A percentile compares a stretch with the other conserved stretches of the same genome.
Conservation (phyloP, 2,113 vertebrate species). For the Otolemur garnettii region DNA sequence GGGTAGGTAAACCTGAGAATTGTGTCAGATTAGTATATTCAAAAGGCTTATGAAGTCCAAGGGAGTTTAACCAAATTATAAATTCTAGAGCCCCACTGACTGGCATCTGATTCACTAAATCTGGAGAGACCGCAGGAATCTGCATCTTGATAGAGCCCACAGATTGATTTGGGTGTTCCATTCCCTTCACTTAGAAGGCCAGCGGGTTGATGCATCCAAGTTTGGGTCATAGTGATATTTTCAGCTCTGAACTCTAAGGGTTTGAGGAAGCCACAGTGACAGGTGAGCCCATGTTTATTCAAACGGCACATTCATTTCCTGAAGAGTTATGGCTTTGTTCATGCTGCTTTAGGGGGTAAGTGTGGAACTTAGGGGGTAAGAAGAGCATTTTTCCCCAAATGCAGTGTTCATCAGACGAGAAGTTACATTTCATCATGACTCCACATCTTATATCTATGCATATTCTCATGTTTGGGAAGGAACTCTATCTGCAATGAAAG, state of each 20-base stretch:
- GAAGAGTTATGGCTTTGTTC: conserved; percentile 32
- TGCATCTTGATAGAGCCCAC: neutral
- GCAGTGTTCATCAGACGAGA: neutral
- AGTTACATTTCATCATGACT: conserved; percentile 1
- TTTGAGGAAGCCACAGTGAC: conserved; percentile 28
- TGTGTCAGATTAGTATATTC: neutral
- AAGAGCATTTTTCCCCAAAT: conserved; percentile 24
- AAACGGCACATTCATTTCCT: conserved; percentile 48
- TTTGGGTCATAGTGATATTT: neutral
- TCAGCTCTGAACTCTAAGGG: neutral
- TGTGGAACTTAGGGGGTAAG: conserved; percentile 3
- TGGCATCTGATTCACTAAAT: neutral
- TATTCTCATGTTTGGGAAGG: neutral
- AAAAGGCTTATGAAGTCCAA: neutral
- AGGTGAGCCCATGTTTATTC: neutral
- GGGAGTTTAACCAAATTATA: neutral
- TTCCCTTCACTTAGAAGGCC: neutral
- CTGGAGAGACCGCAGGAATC: neutral
- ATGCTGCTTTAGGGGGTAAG: neutral
- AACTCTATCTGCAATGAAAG: neutral
- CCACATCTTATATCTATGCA: neutral
- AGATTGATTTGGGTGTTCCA: neutral
- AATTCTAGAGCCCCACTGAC: neutral
- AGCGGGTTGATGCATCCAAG: neutral
- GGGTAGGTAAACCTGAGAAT: neutral